A percentile compares a stretch with the other conserved stretches of the same genome.
These are phyloP conservation scores for Dendrocopos noguchii DNA, from an alignment of 2,113 vertebrate species.

Conservation along the genomic window DNA sequence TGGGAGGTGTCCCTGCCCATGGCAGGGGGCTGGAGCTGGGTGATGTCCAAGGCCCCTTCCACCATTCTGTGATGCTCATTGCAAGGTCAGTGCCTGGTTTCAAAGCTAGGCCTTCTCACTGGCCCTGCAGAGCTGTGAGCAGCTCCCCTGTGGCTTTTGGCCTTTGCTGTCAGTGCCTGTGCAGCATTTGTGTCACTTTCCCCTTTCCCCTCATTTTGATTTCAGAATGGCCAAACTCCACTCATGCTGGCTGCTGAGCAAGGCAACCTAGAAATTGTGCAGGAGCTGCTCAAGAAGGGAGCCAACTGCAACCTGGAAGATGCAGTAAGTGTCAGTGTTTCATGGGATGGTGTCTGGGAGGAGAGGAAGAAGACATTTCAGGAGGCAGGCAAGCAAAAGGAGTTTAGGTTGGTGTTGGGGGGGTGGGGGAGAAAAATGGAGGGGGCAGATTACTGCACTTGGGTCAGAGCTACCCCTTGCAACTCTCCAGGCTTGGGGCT, in stretches of 20 bases:
- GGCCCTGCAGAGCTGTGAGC: neutral
- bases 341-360: neutral
- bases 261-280: constrained; percentile 93
- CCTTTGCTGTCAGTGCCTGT: neutral
- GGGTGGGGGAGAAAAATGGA: accelerated
- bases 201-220: neutral
- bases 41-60: too few species aligned
- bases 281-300: constrained; percentile 92
- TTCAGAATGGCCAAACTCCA: constrained; percentile 93
- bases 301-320: constrained; percentile 95
- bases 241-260: constrained; percentile 96
- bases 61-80: neutral
- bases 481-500: too few species aligned
- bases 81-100: neutral
- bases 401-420: neutral
- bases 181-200: neutral
- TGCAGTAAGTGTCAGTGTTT: constrained; percentile 77
- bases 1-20: too few species aligned
- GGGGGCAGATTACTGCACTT: neutral
- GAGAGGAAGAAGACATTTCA: neutral
- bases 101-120: neutral
- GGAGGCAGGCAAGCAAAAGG: neutral
- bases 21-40: too few species aligned
- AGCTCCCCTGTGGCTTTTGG: neutral
- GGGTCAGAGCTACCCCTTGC: neutral